phyloP scores from a whole-genome alignment of 2,113 vertebrate species.

The Gnathonemus echidnorhynchus region DNA sequence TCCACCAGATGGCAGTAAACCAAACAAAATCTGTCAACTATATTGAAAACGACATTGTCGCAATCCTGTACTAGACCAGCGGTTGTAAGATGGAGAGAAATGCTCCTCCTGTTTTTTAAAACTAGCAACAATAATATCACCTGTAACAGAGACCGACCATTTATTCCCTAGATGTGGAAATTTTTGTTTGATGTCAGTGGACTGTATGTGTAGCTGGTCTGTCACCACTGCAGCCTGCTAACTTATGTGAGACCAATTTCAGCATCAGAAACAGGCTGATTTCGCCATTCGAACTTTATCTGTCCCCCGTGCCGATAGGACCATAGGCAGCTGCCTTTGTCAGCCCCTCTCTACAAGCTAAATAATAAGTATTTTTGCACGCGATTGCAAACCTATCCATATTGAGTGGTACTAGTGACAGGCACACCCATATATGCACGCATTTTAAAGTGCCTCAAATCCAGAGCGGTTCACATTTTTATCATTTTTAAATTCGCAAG shows the following conservation, averaged over 20 bases:
- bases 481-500: neutral
- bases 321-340: neutral
- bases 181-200: neutral
- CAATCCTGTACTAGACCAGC: neutral
- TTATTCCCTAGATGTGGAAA: neutral
- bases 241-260: neutral
- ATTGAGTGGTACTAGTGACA: neutral
- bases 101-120: neutral
- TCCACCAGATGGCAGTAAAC: conserved; percentile 3
- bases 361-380: neutral
- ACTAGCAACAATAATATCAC: neutral
- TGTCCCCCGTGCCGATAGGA: neutral
- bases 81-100: neutral
- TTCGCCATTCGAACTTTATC: neutral
- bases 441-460: neutral
- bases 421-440: neutral
- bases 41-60: neutral
- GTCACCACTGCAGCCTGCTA: neutral
- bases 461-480: neutral
- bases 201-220: neutral
- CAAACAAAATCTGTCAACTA: neutral
- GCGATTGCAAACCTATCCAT: neutral
- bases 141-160: neutral
- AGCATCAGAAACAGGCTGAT: neutral
- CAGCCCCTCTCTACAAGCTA: neutral